Evolutionary conservation across 2,888 invertebrate species (phyloP), one percentile per base, ranked within the genome.

Genomic region (Epinotia nisella): DNA sequence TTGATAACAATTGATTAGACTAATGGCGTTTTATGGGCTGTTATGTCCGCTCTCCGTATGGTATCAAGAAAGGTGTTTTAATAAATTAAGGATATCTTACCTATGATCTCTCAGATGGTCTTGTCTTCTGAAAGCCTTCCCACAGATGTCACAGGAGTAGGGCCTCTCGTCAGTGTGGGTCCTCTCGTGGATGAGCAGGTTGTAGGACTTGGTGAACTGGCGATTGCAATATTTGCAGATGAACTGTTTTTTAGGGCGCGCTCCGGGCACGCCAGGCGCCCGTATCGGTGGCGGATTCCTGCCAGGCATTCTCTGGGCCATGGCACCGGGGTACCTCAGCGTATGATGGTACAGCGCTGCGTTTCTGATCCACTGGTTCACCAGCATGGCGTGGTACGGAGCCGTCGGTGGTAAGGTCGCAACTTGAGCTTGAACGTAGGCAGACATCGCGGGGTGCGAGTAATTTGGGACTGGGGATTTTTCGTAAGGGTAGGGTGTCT

Each of bases 121-220:
- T 93, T 99, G 99, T 81, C 99, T 95, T 76, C 99, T 95, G 94
- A 99, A 99, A 21, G 98, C 98, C 90, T 99, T 99, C 77, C 98
- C 97, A 90, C 99, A 99, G 79, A 98, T 98, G 89, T 99, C 98
- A 89, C 99, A 99, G 55, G 98, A 97, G 90, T 98, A 99, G 13
- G 99, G 99, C 75, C 99, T 95, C 90, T 99, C 99, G 87, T 99
- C 98, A 51, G 99, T 99, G 89, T 99, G 99, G 2, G 99, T 99
- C 83, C 98, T 95, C 88, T 99, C 99, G 89, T 99, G 99, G 81
- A 99, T 99, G 83, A 99, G 95, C 81, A 99, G 95, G 90, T 99
- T 99, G 95, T 99, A 99, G 64, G 98, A 98, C 90, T 99, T 99
- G 78, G 99, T 99, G 93, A 99, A 99, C 87, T 99, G 98, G 51